phyloP scores from a whole-genome alignment of 2,888 invertebrate species.

The Lepidonotus clava region DNA sequence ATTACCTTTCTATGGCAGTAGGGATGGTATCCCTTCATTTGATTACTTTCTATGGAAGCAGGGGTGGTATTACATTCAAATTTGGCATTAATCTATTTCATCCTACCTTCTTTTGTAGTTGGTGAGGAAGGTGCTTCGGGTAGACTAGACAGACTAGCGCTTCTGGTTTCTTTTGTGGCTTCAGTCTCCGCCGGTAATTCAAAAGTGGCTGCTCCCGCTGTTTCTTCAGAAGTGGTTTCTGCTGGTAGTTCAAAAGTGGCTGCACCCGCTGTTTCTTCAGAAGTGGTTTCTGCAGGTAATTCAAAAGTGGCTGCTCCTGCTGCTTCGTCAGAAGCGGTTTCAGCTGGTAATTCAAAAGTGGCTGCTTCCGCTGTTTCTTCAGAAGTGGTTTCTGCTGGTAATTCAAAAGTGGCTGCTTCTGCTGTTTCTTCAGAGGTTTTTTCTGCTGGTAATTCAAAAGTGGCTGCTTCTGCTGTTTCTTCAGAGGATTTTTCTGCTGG shows the following conservation, averaged over 20 bases:
- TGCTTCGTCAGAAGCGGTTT: background rate
- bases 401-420: background rate
- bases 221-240: background rate
- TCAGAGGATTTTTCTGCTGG: too few relatives aligned
- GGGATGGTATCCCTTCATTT: too few relatives aligned
- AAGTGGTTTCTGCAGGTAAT: background rate
- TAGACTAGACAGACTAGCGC: background rate
- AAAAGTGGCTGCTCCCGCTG: background rate
- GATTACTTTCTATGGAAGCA: too few relatives aligned
- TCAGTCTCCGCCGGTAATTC: background rate
- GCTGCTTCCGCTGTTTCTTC: background rate
- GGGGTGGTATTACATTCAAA: too few relatives aligned
- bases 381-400: background rate
- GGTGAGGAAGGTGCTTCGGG: conserved; percentile 35
- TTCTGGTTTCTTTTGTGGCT: background rate
- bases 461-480: background rate
- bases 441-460: background rate
- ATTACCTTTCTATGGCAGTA: too few relatives aligned
- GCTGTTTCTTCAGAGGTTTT: background rate
- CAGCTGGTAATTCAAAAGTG: background rate
- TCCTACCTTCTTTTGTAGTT: background rate
- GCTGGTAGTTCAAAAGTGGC: background rate
- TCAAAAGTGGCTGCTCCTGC: background rate
- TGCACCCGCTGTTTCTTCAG: background rate
- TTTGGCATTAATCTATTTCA: too few relatives aligned